Evolutionary conservation across 2,113 vertebrate genomes (phyloP).

Genomic region (Grammomys surdaster): DNA sequence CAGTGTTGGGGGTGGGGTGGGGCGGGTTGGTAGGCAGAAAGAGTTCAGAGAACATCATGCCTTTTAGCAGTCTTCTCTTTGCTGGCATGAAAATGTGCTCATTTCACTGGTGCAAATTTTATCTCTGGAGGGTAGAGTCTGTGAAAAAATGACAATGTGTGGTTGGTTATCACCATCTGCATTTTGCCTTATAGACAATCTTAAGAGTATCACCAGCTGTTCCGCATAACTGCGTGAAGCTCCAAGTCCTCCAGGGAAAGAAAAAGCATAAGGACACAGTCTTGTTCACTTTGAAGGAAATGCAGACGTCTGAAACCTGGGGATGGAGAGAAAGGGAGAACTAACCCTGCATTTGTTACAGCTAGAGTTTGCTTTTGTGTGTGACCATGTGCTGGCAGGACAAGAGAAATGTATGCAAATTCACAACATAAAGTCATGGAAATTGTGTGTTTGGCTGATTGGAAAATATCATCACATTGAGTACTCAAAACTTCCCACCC

Average conservation of each 20-base stretch:
- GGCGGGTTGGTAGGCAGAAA: no score
- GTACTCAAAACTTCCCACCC: neutral
- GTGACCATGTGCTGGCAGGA: neutral
- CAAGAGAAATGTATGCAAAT: constrained; percentile 16
- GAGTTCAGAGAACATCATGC: neutral
- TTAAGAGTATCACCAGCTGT: constrained; percentile 60
- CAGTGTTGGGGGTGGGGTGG: neutral
- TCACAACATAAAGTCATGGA: neutral
- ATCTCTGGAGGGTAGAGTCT: constrained; percentile 25
- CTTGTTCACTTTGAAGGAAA: neutral
- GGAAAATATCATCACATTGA: neutral
- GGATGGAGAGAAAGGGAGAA: neutral
- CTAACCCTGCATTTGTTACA: neutral
- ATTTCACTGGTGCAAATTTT: constrained; percentile 36
- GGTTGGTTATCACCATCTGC: constrained; percentile 48
- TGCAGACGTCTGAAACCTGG: neutral
- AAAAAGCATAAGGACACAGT: constrained; percentile 34
- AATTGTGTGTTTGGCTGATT: neutral
- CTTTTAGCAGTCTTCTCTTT: neutral
- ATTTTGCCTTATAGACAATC: constrained; percentile 36
- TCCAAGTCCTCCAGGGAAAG: constrained; percentile 14
- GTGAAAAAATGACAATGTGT: neutral
- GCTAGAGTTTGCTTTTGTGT: constrained; percentile 22
- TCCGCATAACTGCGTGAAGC: neutral
- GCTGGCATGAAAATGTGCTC: neutral